Conservation (phyloP, 2,797 vertebrate species). For the Parotocinclus haroldoi region DNA sequence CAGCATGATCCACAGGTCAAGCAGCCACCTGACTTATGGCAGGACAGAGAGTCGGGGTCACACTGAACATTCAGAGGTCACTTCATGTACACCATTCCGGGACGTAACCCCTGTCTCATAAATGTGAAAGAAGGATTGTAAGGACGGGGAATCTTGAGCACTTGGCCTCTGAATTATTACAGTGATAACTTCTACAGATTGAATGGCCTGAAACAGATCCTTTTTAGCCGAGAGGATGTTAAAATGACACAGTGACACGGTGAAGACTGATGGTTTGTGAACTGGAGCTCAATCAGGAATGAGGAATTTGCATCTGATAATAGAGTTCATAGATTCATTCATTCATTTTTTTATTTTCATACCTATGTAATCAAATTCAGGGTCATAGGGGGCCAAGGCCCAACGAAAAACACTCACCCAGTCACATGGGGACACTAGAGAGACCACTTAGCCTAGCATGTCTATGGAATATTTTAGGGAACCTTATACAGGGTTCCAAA, state of each 20-base stretch:
- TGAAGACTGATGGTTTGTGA: background rate
- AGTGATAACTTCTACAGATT: constrained; percentile 8
- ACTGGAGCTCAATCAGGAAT: too few relatives aligned
- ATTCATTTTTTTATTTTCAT: too few relatives aligned
- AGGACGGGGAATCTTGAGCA: constrained; percentile 22
- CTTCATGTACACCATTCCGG: constrained; percentile 48
- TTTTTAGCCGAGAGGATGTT: constrained; percentile 19
- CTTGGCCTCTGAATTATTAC: constrained; percentile 37
- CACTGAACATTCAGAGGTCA: constrained; percentile 50
- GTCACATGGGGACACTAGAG: too few relatives aligned
- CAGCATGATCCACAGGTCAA: constrained; percentile 68
- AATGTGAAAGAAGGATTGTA: constrained; percentile 41
- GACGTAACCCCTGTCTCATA: constrained; percentile 24
- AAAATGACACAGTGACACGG: background rate
- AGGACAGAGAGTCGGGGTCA: constrained; percentile 51
- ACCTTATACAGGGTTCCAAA: too few relatives aligned
- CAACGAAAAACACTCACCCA: too few relatives aligned
- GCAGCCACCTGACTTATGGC: constrained; percentile 63
- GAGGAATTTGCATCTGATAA: too few relatives aligned
- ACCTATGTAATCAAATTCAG: too few relatives aligned
- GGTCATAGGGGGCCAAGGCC: too few relatives aligned
- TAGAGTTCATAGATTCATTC: too few relatives aligned
- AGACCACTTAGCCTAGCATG: too few relatives aligned
- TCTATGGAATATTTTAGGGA: too few relatives aligned
- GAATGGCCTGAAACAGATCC: constrained; percentile 23